phyloP scores from a whole-genome alignment of 2,888 invertebrate genomes.

The Octodonta nipae region DNA sequence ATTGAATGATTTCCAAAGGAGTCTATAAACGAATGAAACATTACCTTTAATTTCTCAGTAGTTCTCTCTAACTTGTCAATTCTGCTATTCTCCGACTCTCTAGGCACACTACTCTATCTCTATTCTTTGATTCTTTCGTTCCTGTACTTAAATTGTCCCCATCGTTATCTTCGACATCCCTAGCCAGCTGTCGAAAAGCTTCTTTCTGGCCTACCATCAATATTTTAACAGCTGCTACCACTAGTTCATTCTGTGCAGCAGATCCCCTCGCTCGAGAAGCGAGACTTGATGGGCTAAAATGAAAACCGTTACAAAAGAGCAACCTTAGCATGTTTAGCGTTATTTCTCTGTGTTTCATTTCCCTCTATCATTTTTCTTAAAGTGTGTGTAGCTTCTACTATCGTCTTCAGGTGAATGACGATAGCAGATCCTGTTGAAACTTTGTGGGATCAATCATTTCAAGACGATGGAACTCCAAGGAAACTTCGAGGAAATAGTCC shows the following conservation, averaged over 20 bases:
- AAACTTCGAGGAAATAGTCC: too few species aligned
- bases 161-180: background rate
- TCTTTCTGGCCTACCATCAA: constrained; percentile 2
- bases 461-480: too few species aligned
- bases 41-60: constrained; percentile 1
- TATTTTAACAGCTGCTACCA: constrained; percentile 2
- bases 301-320: background rate
- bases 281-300: background rate
- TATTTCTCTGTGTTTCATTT: too few species aligned
- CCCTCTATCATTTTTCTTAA: too few species aligned
- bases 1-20: constrained; percentile 5
- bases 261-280: background rate
- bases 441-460: too few species aligned
- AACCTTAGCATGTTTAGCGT: background rate
- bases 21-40: constrained; percentile 3
- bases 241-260: constrained; percentile 2
- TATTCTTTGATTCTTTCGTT: too few species aligned
- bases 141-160: background rate
- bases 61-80: constrained; percentile 2
- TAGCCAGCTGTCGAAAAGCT: constrained; percentile 2
- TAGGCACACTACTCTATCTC: too few species aligned
- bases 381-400: background rate
- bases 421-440: constrained; percentile 2
- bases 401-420: background rate
- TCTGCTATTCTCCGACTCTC: too few species aligned